Conservation (phyloP, 1,140 invertebrate species). For the Drosophila bipectinata region DNA sequence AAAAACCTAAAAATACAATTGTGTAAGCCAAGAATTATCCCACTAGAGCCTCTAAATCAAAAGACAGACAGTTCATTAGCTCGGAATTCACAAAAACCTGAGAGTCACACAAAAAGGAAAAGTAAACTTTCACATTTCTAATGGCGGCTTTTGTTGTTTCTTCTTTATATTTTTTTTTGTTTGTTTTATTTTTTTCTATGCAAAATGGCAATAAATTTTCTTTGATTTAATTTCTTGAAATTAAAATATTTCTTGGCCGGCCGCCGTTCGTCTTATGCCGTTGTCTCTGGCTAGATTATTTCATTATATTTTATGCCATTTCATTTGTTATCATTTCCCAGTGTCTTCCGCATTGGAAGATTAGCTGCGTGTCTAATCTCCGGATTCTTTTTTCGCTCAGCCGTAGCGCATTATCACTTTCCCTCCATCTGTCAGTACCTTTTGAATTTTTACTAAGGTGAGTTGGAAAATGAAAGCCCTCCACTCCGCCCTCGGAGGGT, state of each 20-base stretch:
- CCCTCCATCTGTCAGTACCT: conserved; percentile 48
- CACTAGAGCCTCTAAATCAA: conserved; percentile 30
- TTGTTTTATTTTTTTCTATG: conserved; percentile 36
- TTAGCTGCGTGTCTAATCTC: conserved; percentile 66
- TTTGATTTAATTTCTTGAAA: conserved; percentile 74
- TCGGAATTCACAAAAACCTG: conserved; percentile 14
- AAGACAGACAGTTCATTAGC: conserved; percentile 66
- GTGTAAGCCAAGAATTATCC: conserved; percentile 29
- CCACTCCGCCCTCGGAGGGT: conserved; percentile 23
- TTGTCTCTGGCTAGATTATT: conserved; percentile 27
- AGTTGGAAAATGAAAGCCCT: conserved; percentile 26
- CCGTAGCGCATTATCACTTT: conserved; percentile 52
- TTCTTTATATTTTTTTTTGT: conserved; percentile 7
- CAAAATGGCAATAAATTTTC: conserved; percentile 70
- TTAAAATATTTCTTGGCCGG: conserved; percentile 43
- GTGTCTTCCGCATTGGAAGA: conserved; percentile 62
- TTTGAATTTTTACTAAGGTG: conserved; percentile 14
- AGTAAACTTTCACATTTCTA: conserved; percentile 79
- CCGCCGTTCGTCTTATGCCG: not conserved
- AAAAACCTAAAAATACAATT: not conserved
- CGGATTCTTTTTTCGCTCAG: conserved; percentile 43
- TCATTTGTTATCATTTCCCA: conserved; percentile 12
- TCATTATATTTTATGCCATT: conserved; percentile 16
- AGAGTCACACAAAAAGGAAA: conserved; percentile 57
- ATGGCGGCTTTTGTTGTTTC: conserved; percentile 47